Evolutionary conservation across 2,113 vertebrate species (phyloP), one percentile per base, ranked within the genome.

Genomic region (Heteronetta atricapilla): DNA sequence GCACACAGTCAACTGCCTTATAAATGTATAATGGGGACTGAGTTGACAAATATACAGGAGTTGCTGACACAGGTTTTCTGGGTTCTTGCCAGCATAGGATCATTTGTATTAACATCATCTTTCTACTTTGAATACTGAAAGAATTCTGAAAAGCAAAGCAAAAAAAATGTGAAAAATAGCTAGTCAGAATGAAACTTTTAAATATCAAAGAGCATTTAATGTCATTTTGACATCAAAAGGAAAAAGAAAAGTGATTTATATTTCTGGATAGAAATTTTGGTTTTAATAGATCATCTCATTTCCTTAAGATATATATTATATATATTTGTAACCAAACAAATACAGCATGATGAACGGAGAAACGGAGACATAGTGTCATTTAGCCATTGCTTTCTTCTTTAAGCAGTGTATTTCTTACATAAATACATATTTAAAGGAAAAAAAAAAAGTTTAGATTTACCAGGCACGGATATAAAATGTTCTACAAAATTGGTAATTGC

Each of bases 401-500:
- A 69, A 88, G 72, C 38, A 23, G 22, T 22, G 48, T 25, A 50
- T 48, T 42, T 13, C 46, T 55, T 55, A n/a, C 5, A 38, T 36
- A 74, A 87, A 91, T 63, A 26, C 1, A 1, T 20, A 19, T 4
- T 4, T 23, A 42, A 44, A 66, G 50, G 85, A 72, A 48, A 11
- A 14, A 23, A 53, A 36, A 22, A 48, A 62, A 56, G 68, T 75
- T 93, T 34, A 62, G 83, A 92, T 70, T 50, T 50, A 28, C 26
- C 64, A 91, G 44, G 75, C 52, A n/a, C 15, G 50, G 75, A 64
- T 16, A 0, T 48, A 75, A 85, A 50, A 88, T 94, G 46, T 82
- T 86, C 52, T 82, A 66, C 36, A 48, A 76, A 94, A 96, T 83
- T 90, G 81, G 75, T 94, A 96, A 97, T 95, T 96, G 88, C 82